phyloP scores from a whole-genome alignment of 2,888 invertebrate genomes.

The Agriopis leucophaearia region DNA sequence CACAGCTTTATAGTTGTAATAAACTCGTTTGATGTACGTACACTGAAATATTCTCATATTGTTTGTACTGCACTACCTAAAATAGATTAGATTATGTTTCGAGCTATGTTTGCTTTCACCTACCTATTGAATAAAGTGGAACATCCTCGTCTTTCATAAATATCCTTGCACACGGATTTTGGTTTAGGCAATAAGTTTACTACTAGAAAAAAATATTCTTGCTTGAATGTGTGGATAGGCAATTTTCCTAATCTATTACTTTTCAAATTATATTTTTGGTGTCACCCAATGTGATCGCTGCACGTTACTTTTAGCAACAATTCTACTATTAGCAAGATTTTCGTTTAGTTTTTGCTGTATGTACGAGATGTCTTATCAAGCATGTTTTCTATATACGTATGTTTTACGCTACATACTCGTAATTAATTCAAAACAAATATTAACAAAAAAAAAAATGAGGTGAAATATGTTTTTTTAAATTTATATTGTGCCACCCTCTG shows the following conservation, averaged over 20 bases:
- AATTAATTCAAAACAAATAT: no score
- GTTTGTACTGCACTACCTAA: not conserved
- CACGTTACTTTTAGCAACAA: not conserved
- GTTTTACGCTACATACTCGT: no score
- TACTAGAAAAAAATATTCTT: not conserved
- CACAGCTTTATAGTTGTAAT: constrained; percentile 1
- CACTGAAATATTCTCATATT: constrained; percentile 6
- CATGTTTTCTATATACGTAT: constrained; percentile 5
- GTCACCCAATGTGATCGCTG: constrained; percentile 9
- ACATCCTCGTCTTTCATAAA: no score
- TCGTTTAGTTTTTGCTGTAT: constrained; percentile 3
- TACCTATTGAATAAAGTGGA: not conserved
- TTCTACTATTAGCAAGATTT: constrained; percentile 6
- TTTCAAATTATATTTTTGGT: constrained; percentile 2
- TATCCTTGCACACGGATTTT: no score
- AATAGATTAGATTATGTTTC: not conserved
- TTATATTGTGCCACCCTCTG: no score
- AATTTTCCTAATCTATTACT: not conserved
- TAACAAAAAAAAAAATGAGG: no score
- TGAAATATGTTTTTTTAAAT: no score
- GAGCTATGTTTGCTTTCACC: not conserved
- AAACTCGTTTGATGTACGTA: not conserved
- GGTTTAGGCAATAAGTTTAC: not conserved
- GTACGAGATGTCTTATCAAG: constrained; percentile 8
- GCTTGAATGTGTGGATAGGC: not conserved